Percentiles rank a stretch among this genome's conserved stretches.
Conservation (phyloP, 1,140 invertebrate genomes). For the Apis laboriosa region DNA sequence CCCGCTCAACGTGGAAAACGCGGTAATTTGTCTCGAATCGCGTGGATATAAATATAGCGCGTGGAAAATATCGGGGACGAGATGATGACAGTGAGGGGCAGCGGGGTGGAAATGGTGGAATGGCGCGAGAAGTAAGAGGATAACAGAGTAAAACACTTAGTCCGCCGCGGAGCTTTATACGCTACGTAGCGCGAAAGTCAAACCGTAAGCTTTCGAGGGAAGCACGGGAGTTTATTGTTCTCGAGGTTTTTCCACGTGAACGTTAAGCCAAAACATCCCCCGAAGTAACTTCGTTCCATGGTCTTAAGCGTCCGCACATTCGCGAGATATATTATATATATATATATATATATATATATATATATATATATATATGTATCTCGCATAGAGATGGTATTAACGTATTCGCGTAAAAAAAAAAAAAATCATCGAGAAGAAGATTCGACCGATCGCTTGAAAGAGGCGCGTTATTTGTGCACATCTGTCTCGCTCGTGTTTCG, state of each 20-base stretch:
- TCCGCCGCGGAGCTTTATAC: constrained; percentile 53
- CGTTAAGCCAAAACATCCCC: constrained; percentile 49
- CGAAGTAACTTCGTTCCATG: constrained; percentile 14
- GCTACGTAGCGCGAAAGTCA: constrained; percentile 57
- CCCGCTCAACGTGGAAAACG: neutral
- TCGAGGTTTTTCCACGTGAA: constrained; percentile 47
- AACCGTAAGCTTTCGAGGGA: constrained; percentile 63
- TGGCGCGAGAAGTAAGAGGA: constrained; percentile 63
- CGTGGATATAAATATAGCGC: constrained; percentile 4
- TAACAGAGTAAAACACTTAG: constrained; percentile 71
- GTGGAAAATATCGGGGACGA: constrained; percentile 30
- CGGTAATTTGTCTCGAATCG: neutral
- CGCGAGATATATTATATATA: neutral
- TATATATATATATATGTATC: neutral
- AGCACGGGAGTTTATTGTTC: constrained; percentile 62
- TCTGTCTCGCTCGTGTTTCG: neutral
- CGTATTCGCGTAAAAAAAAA: neutral
- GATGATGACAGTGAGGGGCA: constrained; percentile 45
- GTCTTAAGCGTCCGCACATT: constrained; percentile 42
- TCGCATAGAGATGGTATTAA: neutral
- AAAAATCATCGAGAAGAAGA: neutral
- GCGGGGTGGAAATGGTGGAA: constrained; percentile 42
- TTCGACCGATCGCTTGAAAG: neutral
- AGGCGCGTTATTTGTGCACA: neutral
- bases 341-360: too few species aligned